Base-by-base conservation (phyloP, 2,113 vertebrate genomes). In the Urocitellus parryii region DNA sequence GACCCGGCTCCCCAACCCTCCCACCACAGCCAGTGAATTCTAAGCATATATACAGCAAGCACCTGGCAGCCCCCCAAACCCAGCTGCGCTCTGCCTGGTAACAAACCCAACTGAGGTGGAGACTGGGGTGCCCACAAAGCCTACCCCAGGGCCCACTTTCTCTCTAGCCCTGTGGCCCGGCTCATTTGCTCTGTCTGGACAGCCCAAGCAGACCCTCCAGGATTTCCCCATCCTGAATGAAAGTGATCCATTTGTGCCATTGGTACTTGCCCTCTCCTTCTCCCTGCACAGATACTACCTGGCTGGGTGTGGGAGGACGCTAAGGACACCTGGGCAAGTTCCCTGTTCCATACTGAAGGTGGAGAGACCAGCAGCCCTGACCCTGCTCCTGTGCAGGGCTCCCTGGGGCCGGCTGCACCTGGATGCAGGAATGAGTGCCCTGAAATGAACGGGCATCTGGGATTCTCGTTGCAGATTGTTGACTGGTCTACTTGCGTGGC, bases 381-480 rank as follows among this genome's bases (percentile, higher is more conserved):
- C 79, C 74, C 27, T 5, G 70, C 89, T 74, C 56, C 34, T 24
- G 27, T 34, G 25, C 8, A 51, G 24, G n/a, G 25, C 42, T 96
- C 83, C 34, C 58, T 77, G 0, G 17, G 61, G 67, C 67, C 32
- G 81, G n/a, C 37, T 65, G n/a, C 85, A 63, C 53, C 77, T 79
- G 74, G n/a, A 51, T 85, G 68, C 77, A 39, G 2, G 17, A 84
- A 45, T 17, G 58, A 70, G 29, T 13, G 84, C 91, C 94, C 34
- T 85, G 95, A 84, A 96, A 61, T 16, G 81, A 78, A 53, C 11
- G 4, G 48, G 90, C 94, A 96, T 94, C 97, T 97, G 98, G 92
- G 90, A 97, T 97, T 97, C 96, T 96, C 97, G 51, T 96, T 93
- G 88, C 45, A 76, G 91, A 77, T 42, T 97, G 96, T 97, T 98